Conservation (phyloP, 2,113 vertebrate species). For the Pteropus alecto region DNA sequence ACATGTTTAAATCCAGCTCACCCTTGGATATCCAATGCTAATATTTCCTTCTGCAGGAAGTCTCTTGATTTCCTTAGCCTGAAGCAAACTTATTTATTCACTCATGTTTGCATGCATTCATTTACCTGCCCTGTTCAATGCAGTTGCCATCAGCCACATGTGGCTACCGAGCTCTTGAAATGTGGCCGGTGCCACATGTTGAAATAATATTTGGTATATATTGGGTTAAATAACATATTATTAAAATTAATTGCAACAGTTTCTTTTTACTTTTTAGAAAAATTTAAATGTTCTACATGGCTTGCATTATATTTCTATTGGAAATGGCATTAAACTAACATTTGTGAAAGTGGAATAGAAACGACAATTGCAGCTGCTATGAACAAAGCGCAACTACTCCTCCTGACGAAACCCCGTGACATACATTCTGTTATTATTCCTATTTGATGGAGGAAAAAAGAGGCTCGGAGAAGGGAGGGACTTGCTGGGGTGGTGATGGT, state of each 20-base stretch:
- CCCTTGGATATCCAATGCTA: no score
- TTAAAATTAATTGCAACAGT: background rate
- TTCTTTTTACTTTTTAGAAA: background rate
- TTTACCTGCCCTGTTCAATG: rapidly evolving
- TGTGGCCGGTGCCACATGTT: background rate
- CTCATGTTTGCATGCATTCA: rapidly evolving
- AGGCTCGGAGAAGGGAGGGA: background rate
- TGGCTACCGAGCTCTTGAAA: background rate
- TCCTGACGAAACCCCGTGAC: rapidly evolving
- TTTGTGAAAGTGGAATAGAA: rapidly evolving
- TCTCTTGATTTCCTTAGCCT: background rate
- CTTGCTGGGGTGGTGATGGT: background rate
- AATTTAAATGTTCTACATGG: background rate
- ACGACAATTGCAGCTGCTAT: rapidly evolving
- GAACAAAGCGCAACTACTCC: rapidly evolving
- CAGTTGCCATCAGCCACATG: rapidly evolving
- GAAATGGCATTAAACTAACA: rapidly evolving
- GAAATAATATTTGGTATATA: background rate
- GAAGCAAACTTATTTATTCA: background rate
- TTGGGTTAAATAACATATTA: background rate
- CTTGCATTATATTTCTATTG: rapidly evolving
- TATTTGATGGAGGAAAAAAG: background rate
- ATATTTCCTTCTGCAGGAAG: background rate
- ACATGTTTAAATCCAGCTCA: background rate
- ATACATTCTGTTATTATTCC: rapidly evolving